Base-by-base conservation (phyloP, 2,888 invertebrate genomes). In the Laspeyria flexula region DNA sequence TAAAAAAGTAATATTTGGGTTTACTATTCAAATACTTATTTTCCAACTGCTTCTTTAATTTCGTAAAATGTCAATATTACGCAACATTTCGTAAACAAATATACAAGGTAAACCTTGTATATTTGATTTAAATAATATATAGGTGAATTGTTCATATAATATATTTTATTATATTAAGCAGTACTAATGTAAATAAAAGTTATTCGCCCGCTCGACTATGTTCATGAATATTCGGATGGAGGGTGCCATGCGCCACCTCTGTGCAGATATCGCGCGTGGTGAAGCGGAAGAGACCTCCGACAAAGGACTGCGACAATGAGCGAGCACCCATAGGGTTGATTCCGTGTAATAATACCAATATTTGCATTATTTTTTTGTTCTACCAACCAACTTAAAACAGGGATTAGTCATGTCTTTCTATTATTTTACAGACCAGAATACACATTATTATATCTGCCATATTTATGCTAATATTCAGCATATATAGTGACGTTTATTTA, bases 241-340 rank as follows among this genome's bases (percentile, higher is more conserved):
- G 77, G 67, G 77, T 71, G 74, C 75, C 73, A n/a, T 65, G 77
- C 71, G 75, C 75, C 74, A 78, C 80, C 78, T 79, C 77, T 61
- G 55, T 69, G 68, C 73, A 85, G 85, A 86, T 87, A 88, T 77
- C 81, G 79, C 77, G 83, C 78, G 85, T 87, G 81, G 83, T 88
- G 87, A 81, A 81, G 85, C 90, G 88, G 89, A 88, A 90, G 85
- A 86, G 83, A 83, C 83, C 86, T 84, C 81, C 85, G 81, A 87
- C 89, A 88, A 87, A 89, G 89, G 86, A 83, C 83, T 88, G 83
- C 79, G 83, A 90, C 88, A 86, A 88, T 87, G 86, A 88, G 79
- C 60, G 55, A 55, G 46, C 53, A 41, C 45, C 49, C 23, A 23
- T 81, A 88, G 88, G 88, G 88, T 62, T 84, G 80, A 57, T 62